These are phyloP conservation scores for Myrmecophaga tridactyla DNA, from an alignment of 2,113 vertebrate species.

Conservation along the genomic window DNA sequence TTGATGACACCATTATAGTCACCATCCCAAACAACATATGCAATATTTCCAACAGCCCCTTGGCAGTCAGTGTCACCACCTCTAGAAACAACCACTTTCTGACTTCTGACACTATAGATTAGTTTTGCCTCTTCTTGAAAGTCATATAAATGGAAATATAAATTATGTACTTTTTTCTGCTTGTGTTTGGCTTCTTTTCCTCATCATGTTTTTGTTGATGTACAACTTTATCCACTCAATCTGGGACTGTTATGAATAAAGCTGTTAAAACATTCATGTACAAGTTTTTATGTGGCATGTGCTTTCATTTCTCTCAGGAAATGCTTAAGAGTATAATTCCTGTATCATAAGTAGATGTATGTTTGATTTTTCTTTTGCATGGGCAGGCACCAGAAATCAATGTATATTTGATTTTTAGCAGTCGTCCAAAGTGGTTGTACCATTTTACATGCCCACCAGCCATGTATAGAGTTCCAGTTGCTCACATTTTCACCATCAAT, in stretches of 20 bases:
- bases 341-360: background rate
- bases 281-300: background rate
- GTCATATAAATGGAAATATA: background rate
- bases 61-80: background rate
- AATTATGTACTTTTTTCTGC: background rate
- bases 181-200: background rate
- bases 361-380: background rate
- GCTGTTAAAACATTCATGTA: background rate
- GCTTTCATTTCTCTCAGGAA: background rate
- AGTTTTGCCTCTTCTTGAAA: background rate
- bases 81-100: background rate
- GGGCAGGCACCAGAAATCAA: too few relatives aligned
- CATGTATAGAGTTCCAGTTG: rapidly evolving
- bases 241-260: background rate
- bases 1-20: background rate
- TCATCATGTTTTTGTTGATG: background rate
- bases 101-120: background rate
- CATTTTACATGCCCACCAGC: background rate
- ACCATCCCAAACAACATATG: background rate
- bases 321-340: background rate
- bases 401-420: background rate
- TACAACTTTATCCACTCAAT: background rate
- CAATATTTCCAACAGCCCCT: background rate
- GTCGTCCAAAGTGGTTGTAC: rapidly evolving
- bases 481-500: background rate